These are phyloP conservation scores for Zosterops hypoxanthus DNA, from an alignment of 2,113 vertebrate genomes.

Conservation along the genomic window DNA sequence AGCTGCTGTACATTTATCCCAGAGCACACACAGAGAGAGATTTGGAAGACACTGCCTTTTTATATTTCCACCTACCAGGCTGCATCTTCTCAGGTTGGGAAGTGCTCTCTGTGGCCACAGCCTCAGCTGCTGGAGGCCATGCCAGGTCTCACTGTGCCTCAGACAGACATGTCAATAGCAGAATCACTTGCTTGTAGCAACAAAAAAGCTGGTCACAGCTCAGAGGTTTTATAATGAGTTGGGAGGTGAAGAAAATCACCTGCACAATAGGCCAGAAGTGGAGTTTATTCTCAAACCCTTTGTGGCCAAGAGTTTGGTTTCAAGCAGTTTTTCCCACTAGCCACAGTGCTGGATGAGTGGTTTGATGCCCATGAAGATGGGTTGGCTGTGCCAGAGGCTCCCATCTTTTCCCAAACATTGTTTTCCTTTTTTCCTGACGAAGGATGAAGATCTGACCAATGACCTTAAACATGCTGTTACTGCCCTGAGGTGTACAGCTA, in stretches of 20 bases:
- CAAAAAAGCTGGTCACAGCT: slow-evolving; percentile 1
- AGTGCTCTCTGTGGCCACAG: fast-evolving
- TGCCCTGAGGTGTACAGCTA: not conserved
- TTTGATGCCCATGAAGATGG: not conserved
- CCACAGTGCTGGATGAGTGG: not conserved
- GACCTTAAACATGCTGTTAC: not conserved
- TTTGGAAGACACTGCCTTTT: not conserved
- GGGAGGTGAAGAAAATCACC: slow-evolving; percentile 3
- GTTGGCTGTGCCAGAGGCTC: not conserved
- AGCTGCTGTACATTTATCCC: not conserved
- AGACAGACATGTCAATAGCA: not conserved
- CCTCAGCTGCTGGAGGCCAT: not conserved
- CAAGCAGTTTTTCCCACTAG: not conserved
- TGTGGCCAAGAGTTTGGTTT: not conserved
- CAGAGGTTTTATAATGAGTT: not conserved
- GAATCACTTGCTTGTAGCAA: not conserved
- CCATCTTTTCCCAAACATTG: not conserved
- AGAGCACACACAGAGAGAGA: not conserved
- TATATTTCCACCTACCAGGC: not conserved
- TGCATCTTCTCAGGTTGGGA: not conserved
- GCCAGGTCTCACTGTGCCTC: fast-evolving
- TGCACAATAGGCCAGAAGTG: not conserved
- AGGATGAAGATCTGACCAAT: not conserved
- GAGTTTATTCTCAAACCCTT: not conserved
- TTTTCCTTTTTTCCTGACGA: not conserved